Evolutionary conservation across 2,888 invertebrate species (phyloP).

Genomic region (Mesodorylaimus sp.): DNA sequence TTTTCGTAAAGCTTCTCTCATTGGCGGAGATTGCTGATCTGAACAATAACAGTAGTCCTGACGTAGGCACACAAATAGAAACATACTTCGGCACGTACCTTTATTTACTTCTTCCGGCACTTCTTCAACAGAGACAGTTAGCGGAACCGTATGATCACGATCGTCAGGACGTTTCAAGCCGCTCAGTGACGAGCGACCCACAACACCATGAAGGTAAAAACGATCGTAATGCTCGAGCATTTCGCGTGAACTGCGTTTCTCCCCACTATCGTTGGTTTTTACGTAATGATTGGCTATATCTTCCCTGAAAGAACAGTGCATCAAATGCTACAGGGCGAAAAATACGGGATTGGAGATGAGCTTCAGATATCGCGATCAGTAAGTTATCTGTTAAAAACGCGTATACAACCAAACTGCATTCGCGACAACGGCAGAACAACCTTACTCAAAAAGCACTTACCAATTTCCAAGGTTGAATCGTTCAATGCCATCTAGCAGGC

Average conservation of each 20-base stretch:
- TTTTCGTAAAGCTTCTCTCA: neutral
- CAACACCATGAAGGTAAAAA: constrained; percentile 10
- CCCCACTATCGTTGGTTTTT: too few relatives aligned
- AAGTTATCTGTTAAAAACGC: neutral
- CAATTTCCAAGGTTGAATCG: constrained; percentile 12
- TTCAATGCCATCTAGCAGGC: constrained; percentile 10
- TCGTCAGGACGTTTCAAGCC: too few relatives aligned
- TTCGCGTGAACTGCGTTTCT: constrained; percentile 1
- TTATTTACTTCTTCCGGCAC: too few relatives aligned
- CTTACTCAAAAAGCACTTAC: constrained; percentile 1
- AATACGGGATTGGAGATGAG: neutral
- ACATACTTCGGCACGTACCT: too few relatives aligned
- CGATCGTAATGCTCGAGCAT: constrained; percentile 10
- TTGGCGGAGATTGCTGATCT: too few relatives aligned
- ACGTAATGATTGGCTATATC: neutral
- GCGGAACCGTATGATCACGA: too few relatives aligned
- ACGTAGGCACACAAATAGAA: too few relatives aligned
- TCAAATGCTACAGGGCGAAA: neutral
- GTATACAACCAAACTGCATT: neutral
- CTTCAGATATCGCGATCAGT: neutral
- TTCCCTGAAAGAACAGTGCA: constrained; percentile 2
- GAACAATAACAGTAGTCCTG: too few relatives aligned
- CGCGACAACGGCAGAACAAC: neutral
- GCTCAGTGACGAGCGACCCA: too few relatives aligned
- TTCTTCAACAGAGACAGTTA: too few relatives aligned